Evolutionary conservation across 2,113 vertebrate genomes (phyloP).

Genomic region (Theristicus caerulescens): DNA sequence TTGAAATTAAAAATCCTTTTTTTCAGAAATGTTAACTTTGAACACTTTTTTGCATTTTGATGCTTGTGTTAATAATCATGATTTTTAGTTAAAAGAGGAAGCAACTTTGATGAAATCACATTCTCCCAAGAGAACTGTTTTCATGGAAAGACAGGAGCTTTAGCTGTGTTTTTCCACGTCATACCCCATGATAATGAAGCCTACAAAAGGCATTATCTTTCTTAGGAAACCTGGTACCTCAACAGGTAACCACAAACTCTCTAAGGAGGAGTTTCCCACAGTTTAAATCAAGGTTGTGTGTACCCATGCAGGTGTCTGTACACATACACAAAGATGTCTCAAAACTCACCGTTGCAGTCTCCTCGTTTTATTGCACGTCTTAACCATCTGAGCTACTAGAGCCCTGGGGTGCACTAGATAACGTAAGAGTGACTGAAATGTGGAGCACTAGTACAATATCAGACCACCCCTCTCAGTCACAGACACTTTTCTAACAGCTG

Average conservation of each 20-base stretch:
- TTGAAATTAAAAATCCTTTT: background rate
- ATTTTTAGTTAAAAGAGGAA: background rate
- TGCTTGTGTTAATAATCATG: background rate
- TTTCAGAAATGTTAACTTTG: background rate
- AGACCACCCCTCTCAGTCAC: background rate
- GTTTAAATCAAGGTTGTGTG: background rate
- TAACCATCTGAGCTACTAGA: background rate
- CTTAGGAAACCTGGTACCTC: background rate
- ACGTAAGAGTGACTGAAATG: background rate
- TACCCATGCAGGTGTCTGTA: background rate
- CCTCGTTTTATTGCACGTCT: background rate
- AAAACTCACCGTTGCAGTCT: background rate
- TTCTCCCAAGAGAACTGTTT: background rate
- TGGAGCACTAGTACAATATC: background rate
- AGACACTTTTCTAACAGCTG: background rate
- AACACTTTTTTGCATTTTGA: background rate
- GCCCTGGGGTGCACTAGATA: background rate
- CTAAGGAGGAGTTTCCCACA: background rate
- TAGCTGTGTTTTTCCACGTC: constrained; percentile 7
- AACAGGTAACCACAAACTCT: background rate
- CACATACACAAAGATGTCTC: background rate
- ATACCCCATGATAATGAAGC: background rate
- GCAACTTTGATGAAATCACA: background rate
- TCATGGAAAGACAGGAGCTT: background rate
- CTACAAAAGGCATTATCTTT: background rate